Evolutionary conservation across 2,113 vertebrate species (phyloP).

Genomic region (Myrmecobius fasciatus): DNA sequence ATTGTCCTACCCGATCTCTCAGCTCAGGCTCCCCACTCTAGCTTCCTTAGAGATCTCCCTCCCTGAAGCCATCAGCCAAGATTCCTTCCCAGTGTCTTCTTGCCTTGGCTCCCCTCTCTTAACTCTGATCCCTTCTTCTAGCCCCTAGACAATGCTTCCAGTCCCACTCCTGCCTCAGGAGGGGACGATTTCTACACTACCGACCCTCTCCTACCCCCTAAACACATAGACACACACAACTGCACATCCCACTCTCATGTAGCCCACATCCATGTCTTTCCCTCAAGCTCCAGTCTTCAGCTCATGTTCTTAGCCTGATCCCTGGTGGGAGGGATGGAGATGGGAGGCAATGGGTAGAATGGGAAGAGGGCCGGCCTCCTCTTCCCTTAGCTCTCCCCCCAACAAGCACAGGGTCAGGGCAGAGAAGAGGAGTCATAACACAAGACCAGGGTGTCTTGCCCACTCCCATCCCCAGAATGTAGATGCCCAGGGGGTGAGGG

Average conservation of each 20-base stretch:
- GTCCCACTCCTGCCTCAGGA: not conserved
- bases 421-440: not conserved
- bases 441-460: not conserved
- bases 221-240: not conserved
- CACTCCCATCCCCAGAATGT: not conserved
- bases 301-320: not conserved
- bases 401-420: not conserved
- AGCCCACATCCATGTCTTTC: not conserved
- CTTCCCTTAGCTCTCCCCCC: slow-evolving; percentile 32
- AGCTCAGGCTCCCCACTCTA: not conserved
- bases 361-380: not conserved
- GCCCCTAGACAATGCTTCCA: not conserved
- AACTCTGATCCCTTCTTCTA: not conserved
- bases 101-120: not conserved
- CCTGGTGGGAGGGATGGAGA: not conserved
- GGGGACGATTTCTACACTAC: not conserved
- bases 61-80: not conserved
- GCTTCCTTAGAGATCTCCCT: not conserved
- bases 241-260: not conserved
- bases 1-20: not conserved
- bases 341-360: slow-evolving; percentile 32
- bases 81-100: not conserved
- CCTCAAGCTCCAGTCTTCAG: not conserved
- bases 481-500: not conserved
- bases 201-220: not conserved